Evolutionary conservation across 1,140 invertebrate genomes (phyloP).

Genomic region (Drosophila bocqueti): DNA sequence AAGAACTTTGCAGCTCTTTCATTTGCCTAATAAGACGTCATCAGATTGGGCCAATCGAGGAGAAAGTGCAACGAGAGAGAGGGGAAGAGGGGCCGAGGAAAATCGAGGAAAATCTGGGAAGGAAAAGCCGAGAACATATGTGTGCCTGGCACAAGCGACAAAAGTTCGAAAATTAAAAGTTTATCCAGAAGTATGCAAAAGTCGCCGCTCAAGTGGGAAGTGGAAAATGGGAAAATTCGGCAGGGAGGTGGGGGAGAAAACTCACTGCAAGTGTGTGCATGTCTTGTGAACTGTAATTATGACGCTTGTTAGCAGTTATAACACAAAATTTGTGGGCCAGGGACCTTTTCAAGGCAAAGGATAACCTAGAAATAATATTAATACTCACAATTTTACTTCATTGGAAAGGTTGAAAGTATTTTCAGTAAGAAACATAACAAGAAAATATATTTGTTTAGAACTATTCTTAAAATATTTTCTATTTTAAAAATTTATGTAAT

Average conservation of each 20-base stretch:
- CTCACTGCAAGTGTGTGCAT: conserved; percentile 11
- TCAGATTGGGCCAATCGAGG: conserved; percentile 43
- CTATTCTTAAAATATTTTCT: background rate
- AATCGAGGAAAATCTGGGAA: background rate
- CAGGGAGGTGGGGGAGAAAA: background rate
- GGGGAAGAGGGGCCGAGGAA: background rate
- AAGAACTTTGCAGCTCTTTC: conserved; percentile 20
- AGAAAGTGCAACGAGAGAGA: background rate
- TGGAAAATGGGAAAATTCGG: conserved; percentile 7
- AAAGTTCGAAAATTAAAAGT: conserved; percentile 65
- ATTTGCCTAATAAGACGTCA: conserved; percentile 50
- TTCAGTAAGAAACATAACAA: background rate
- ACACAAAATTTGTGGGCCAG: background rate
- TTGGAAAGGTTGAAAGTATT: background rate
- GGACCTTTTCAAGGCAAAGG: background rate
- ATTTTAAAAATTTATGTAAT: conserved; percentile 8
- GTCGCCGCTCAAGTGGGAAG: conserved; percentile 10
- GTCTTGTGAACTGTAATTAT: conserved; percentile 44
- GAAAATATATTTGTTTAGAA: background rate
- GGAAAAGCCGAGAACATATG: conserved; percentile 35
- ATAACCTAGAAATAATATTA: background rate
- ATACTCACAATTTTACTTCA: too few species aligned
- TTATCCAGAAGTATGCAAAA: conserved; percentile 51
- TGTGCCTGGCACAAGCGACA: conserved; percentile 55
- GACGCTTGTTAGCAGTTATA: conserved; percentile 40